Percentiles rank a stretch among this genome's conserved stretches.
Evolutionary conservation across 2,888 invertebrate genomes (phyloP).

Genomic region (Alviniconcha strummeri): DNA sequence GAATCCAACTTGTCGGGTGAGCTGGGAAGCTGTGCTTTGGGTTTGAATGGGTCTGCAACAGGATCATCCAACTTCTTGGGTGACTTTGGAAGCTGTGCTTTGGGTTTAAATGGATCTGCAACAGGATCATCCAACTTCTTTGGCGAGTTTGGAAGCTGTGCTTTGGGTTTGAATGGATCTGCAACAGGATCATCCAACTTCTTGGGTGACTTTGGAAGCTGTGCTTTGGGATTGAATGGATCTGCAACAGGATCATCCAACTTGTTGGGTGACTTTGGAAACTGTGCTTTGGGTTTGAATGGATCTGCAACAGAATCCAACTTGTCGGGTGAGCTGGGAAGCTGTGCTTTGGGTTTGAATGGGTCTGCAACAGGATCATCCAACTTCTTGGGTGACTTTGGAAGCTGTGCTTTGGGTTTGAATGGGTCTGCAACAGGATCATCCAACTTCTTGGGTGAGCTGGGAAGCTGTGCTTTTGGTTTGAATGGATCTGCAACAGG

Average conservation of each 20-base stretch:
- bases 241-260: not conserved
- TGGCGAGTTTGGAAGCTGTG: conserved; percentile 38
- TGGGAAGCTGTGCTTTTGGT: too few relatives aligned
- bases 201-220: conserved; percentile 28
- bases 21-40: conserved; percentile 27
- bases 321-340: too few relatives aligned
- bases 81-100: conserved; percentile 13
- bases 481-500: not conserved
- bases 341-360: conserved; percentile 20
- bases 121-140: not conserved
- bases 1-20: not conserved
- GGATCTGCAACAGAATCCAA: conserved; percentile 20
- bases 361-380: not conserved
- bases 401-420: conserved; percentile 15
- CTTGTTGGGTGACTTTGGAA: conserved; percentile 35
- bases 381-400: too few relatives aligned
- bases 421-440: not conserved
- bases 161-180: conserved; percentile 15
- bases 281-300: conserved; percentile 33
- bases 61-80: conserved; percentile 12
- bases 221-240: conserved; percentile 13
- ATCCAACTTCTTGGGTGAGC: too few relatives aligned
- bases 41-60: conserved; percentile 20
- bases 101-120: conserved; percentile 2
- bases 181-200: too few relatives aligned